Conservation (phyloP, 2,888 invertebrate genomes). For the Mechanitis messenoides region DNA sequence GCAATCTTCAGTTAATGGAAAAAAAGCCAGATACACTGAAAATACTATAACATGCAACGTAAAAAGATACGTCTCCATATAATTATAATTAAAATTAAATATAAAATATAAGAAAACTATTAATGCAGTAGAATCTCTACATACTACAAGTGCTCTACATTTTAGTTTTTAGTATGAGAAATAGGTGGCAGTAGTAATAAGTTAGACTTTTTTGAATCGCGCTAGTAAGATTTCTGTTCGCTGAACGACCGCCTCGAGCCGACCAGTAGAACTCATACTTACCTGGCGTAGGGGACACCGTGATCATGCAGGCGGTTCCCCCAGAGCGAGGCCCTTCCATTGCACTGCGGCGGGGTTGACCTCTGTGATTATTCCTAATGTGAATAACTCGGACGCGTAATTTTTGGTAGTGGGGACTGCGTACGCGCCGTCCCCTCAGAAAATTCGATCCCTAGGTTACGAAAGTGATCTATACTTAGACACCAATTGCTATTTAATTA, state of each 20-base stretch:
- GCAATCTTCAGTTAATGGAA: no score
- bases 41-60: no score
- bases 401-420: constrained; percentile 16
- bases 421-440: constrained; percentile 16
- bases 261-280: constrained; percentile 28
- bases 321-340: constrained; percentile 35
- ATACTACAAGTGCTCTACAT: no score
- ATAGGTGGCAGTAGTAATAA: not conserved
- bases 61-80: no score
- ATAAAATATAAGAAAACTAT: no score
- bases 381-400: constrained; percentile 19
- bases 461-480: no score
- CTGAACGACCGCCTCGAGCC: constrained; percentile 13
- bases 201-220: not conserved
- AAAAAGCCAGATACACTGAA: no score
- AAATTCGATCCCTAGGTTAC: not conserved
- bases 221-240: constrained; percentile 3
- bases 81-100: not conserved
- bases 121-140: no score
- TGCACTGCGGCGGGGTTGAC: constrained; percentile 37
- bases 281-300: constrained; percentile 35
- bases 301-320: constrained; percentile 36
- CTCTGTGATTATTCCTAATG: constrained; percentile 37
- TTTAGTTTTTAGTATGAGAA: no score
- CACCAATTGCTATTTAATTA: no score